Evolutionary conservation across 2,113 vertebrate genomes (phyloP).

Genomic region (Alces alces): DNA sequence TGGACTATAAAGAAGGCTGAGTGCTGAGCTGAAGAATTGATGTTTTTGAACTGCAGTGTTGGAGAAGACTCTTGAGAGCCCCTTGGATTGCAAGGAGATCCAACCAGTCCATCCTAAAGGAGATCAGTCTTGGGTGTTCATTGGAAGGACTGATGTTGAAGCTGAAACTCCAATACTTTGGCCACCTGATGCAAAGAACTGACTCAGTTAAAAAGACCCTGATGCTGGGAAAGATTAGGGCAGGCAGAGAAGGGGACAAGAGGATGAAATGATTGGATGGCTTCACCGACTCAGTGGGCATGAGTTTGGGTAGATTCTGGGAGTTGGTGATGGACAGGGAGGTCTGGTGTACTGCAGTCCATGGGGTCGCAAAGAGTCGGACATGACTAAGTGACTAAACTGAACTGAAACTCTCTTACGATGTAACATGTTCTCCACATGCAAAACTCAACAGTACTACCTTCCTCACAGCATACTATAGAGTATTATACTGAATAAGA

Average conservation of each 20-base stretch:
- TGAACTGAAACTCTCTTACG: not conserved
- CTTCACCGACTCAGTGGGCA: rapidly evolving
- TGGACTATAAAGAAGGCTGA: not conserved
- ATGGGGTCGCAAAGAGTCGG: rapidly evolving
- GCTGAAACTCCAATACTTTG: not conserved
- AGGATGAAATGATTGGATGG: not conserved
- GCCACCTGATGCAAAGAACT: not conserved
- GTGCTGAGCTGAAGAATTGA: not conserved
- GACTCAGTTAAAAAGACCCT: not conserved
- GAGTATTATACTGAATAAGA: not conserved
- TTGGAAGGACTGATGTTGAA: not conserved
- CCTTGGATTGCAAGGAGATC: not conserved
- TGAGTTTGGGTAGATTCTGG: not conserved
- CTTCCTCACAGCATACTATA: not conserved
- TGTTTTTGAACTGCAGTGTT: not conserved
- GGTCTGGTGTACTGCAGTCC: not conserved
- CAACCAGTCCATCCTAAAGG: not conserved
- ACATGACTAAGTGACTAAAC: not conserved
- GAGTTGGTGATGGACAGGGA: not conserved
- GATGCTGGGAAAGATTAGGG: not conserved
- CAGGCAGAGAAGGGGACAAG: not conserved
- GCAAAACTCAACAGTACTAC: not conserved
- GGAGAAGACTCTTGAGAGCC: not conserved
- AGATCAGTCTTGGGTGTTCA: not conserved
- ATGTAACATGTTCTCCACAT: not conserved